Base-by-base conservation (phyloP, 1,140 invertebrate species). In the Tetraneura akinire region DNA sequence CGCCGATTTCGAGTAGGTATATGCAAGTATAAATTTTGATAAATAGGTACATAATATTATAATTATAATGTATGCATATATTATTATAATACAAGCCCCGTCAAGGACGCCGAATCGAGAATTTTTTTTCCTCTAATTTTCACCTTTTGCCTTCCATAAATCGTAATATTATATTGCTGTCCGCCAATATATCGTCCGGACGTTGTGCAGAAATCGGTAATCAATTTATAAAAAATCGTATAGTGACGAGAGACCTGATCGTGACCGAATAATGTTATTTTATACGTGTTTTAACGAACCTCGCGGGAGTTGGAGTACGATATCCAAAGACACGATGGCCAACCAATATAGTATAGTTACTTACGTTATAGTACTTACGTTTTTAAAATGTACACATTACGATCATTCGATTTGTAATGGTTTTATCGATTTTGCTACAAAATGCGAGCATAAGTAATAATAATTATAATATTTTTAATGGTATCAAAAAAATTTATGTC, bases 211-310 rank as follows among this genome's bases (percentile, higher is more conserved):
- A 71, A 71, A 71, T 14, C 68, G 16, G 51, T n/a, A 70, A 71
- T 51, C 42, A 47, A 11, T 49, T 26, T 45, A 70, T 70, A 49
- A 70, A 45, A 70, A 70, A 29, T 8, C 6, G 49, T 29, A 49
- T 14, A 49, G 29, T 51, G 29, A 51, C n/a, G n/a, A n/a, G n/a
- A n/a, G n/a, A n/a, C n/a, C n/a, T n/a, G n/a, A 51, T 71, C 68
- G 68, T 71, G 68, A 71, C 23, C 23, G n/a, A n/a, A n/a, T 49
- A 49, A 71, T 49, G 47, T 71, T 51, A 51, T 71, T 71, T 51
- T 23, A 71, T 18, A 26, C 49, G 16, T 71, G 47, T 51, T 71
- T 71, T 51, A 23, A 51, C 10, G 23, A 51, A 45, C 45, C 23
- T 51, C 47, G 49, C 49, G 51, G 16, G 47, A n/a, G 45, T 49